Conservation (phyloP, 2,797 vertebrate genomes). For the Peromyscus aztecus region DNA sequence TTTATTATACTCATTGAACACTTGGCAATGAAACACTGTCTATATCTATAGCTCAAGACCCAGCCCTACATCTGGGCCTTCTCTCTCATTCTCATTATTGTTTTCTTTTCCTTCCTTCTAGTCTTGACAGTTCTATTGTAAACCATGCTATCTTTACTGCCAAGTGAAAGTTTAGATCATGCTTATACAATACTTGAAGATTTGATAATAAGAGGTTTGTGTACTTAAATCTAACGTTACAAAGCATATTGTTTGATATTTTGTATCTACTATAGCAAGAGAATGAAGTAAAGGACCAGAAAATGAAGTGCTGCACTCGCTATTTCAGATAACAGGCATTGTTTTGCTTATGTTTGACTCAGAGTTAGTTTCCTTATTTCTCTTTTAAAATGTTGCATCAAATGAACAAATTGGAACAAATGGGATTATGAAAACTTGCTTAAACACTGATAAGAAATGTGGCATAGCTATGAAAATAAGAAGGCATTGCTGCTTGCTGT, state of each 20-base stretch:
- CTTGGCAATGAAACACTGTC: background rate
- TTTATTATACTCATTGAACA: background rate
- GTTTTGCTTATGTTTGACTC: conserved; percentile 20
- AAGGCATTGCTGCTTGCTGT: background rate
- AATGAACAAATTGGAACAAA: conserved; percentile 53
- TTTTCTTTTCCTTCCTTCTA: background rate
- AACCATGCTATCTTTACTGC: background rate
- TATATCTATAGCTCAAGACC: background rate
- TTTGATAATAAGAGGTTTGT: conserved; percentile 13
- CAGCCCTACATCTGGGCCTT: background rate
- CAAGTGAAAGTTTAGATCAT: background rate
- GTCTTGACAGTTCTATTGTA: background rate
- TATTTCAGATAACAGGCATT: conserved; percentile 13
- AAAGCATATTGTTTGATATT: background rate
- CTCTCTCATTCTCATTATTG: background rate
- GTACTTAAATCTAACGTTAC: conserved; percentile 33
- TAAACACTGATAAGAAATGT: conserved; percentile 52
- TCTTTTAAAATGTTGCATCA: conserved; percentile 44
- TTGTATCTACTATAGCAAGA: background rate
- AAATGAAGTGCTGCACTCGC: background rate
- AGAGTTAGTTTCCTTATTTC: conserved; percentile 11
- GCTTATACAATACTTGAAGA: background rate
- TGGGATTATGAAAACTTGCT: background rate
- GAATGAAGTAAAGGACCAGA: conserved; percentile 30
- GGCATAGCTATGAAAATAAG: background rate